A percentile compares a stretch with the other conserved stretches of the same genome.
phyloP scores from a whole-genome alignment of 2,797 vertebrate genomes.

The Cirrhinus mrigala region DNA sequence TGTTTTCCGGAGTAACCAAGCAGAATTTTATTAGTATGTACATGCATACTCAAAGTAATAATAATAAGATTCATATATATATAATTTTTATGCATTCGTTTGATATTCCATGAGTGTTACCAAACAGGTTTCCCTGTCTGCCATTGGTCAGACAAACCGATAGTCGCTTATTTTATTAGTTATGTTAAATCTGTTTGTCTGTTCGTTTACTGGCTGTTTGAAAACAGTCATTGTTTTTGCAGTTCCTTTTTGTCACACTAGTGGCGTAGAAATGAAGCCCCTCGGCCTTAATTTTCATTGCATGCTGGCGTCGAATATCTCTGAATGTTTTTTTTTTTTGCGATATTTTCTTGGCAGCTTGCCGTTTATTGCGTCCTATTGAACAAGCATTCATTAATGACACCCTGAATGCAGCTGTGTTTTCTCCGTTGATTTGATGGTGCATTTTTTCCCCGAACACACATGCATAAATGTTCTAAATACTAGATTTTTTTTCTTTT shows the following conservation, averaged over 20 bases:
- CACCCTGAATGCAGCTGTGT: slow-evolving; percentile 52
- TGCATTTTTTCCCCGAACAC: not conserved
- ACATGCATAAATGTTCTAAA: slow-evolving; percentile 23
- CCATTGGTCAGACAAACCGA: not conserved
- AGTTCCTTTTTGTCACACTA: not conserved
- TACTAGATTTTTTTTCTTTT: slow-evolving; percentile 8
- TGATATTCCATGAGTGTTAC: not conserved
- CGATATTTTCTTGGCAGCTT: slow-evolving; percentile 51
- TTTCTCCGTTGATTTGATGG: slow-evolving; percentile 26
- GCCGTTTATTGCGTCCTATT: slow-evolving; percentile 51
- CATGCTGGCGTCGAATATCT: not conserved
- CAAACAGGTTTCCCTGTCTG: not conserved
- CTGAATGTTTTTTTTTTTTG: not conserved
- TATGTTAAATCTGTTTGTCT: not conserved
- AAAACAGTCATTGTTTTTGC: slow-evolving; percentile 7
- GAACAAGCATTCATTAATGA: slow-evolving; percentile 53
- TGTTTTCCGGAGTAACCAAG: too few species aligned
- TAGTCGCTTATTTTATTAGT: too few species aligned
- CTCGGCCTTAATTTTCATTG: slow-evolving; percentile 4
- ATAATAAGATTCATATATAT: too few species aligned
- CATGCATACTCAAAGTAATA: too few species aligned
- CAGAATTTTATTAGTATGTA: too few species aligned
- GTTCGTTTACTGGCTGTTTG: not conserved
- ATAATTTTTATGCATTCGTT: not conserved
- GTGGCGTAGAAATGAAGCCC: not conserved